phyloP scores from a whole-genome alignment of 2,888 invertebrate genomes.

The Drosophila longiperda region DNA sequence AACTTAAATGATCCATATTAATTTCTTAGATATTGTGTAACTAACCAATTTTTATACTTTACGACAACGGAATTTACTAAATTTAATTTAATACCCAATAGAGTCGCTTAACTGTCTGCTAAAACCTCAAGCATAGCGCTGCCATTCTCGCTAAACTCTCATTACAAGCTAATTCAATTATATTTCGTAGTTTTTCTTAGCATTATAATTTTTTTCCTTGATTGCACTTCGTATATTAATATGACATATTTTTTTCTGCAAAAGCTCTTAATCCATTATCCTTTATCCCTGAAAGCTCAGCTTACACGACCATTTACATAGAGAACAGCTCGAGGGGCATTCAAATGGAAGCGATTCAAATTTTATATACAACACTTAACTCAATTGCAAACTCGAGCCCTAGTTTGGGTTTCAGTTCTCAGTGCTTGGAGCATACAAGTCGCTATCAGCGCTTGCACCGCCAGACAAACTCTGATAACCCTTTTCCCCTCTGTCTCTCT shows the following conservation, averaged over 20 bases:
- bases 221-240: neutral
- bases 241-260: neutral
- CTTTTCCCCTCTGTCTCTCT: neutral
- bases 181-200: neutral
- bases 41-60: neutral
- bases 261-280: neutral
- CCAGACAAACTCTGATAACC: neutral
- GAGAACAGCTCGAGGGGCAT: neutral
- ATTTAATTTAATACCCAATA: neutral
- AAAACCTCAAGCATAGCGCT: neutral
- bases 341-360: conserved; percentile 37
- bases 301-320: conserved; percentile 3
- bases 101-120: neutral
- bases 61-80: neutral
- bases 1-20: neutral
- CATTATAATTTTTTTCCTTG: neutral
- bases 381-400: conserved; percentile 28
- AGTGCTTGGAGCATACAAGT: conserved; percentile 15
- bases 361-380: conserved; percentile 32
- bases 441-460: conserved; percentile 18
- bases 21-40: neutral
- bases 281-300: too few species aligned
- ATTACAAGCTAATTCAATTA: neutral
- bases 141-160: neutral
- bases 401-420: neutral